Percentiles rank a stretch among this genome's conserved stretches.
phyloP scores from a whole-genome alignment of 2,888 invertebrate species.

The Sthenelais limicola region DNA sequence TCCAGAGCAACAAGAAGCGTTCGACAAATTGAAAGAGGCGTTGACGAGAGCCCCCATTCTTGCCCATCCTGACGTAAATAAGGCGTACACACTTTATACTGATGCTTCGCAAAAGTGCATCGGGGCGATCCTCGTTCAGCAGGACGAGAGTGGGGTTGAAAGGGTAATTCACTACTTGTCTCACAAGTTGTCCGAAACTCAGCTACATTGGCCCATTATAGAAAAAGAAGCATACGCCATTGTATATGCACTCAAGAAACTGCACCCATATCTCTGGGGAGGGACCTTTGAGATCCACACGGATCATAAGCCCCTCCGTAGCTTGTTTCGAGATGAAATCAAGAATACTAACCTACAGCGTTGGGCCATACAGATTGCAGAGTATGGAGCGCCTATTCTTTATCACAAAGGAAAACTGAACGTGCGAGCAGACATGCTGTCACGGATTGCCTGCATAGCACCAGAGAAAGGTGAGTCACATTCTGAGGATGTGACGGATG shows the following conservation, averaged over 20 bases:
- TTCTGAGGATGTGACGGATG: too few species aligned
- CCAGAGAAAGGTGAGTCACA: too few species aligned
- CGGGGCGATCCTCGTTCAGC: conserved; percentile 25
- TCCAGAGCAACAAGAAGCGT: neutral
- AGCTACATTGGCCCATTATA: conserved; percentile 7
- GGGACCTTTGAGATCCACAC: conserved; percentile 13
- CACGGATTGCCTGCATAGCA: neutral
- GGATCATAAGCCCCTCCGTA: conserved; percentile 30
- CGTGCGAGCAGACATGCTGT: conserved; percentile 29
- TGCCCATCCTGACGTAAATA: conserved; percentile 1
- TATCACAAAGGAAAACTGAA: conserved; percentile 2
- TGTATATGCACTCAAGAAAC: conserved; percentile 31
- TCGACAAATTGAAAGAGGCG: conserved; percentile 9
- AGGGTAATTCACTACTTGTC: conserved; percentile 25
- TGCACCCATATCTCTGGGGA: conserved; percentile 26
- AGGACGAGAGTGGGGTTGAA: conserved; percentile 16
- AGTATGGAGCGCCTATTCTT: conserved; percentile 20
- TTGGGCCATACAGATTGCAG: conserved; percentile 23
- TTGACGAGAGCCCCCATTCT: conserved; percentile 8
- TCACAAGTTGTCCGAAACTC: neutral
- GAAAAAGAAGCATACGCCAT: conserved; percentile 33
- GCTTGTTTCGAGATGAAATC: conserved; percentile 21
- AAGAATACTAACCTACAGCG: conserved; percentile 26
- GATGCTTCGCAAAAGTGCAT: conserved; percentile 10
- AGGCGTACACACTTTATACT: conserved; percentile 24